Evolutionary conservation across 2,113 vertebrate species (phyloP).

Genomic region (Polyodon spathula): DNA sequence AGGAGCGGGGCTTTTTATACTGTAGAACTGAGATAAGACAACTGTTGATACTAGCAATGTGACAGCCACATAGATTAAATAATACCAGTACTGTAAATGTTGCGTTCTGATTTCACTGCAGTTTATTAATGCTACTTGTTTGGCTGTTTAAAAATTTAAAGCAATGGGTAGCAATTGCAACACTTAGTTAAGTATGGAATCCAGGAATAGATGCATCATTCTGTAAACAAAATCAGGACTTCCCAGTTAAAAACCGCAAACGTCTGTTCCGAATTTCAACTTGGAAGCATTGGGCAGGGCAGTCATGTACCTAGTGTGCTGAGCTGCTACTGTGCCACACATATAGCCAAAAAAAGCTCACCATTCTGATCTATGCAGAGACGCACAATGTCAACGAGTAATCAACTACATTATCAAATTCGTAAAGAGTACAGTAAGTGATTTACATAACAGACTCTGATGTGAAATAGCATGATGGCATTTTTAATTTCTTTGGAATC

Average conservation of each 20-base stretch:
- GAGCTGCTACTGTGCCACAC: no score
- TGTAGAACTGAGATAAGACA: background rate
- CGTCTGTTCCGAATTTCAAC: background rate
- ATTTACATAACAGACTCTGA: no score
- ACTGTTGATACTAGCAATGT: background rate
- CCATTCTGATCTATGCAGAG: no score
- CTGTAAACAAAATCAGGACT: background rate
- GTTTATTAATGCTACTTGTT: background rate
- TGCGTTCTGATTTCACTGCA: background rate
- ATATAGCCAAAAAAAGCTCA: no score
- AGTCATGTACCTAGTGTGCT: background rate
- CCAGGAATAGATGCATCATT: background rate
- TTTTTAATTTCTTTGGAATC: background rate
- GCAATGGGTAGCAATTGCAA: background rate
- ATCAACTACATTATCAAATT: no score
- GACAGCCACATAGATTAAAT: no score
- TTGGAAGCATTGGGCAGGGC: background rate
- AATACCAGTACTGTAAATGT: slow-evolving; percentile 2
- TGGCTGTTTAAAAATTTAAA: background rate
- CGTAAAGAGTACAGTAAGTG: no score
- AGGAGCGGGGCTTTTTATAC: no score
- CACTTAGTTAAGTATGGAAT: no score
- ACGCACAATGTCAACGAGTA: no score
- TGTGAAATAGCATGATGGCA: no score
- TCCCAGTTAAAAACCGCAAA: background rate